Percentiles rank a stretch among this genome's conserved stretches.
These are phyloP conservation scores for Sylvia atricapilla DNA, from an alignment of 2,113 vertebrate genomes.

Conservation along the genomic window DNA sequence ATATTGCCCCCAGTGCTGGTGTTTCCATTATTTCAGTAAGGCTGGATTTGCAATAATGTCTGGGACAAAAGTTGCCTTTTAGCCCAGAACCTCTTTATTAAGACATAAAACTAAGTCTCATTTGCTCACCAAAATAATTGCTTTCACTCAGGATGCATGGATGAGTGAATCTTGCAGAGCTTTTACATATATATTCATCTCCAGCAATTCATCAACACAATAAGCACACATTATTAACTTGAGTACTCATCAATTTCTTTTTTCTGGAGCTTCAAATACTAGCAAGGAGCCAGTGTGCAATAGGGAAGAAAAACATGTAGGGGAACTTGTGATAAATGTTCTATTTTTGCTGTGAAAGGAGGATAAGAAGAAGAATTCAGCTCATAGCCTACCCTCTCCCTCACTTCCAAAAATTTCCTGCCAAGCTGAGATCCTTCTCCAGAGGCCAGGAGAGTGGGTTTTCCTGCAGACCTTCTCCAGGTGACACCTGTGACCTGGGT, in stretches of 20 bases:
- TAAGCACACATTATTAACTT: constrained; percentile 56
- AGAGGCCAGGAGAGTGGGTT: neutral
- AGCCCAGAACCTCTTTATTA: neutral
- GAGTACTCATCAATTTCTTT: constrained; percentile 43
- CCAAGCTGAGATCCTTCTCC: neutral
- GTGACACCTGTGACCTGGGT: neutral
- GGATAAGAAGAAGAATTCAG: neutral
- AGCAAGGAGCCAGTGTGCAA: constrained; percentile 15
- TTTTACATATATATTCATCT: constrained; percentile 53
- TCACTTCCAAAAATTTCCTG: neutral
- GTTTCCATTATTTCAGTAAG: neutral
- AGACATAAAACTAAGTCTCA: neutral
- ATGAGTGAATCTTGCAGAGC: constrained; percentile 43
- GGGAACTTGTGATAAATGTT: constrained; percentile 38
- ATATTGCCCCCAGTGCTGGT: neutral
- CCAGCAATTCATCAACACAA: constrained; percentile 57
- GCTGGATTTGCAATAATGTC: neutral
- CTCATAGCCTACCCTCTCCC: neutral
- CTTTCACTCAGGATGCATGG: constrained; percentile 37
- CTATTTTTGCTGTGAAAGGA: constrained; percentile 41
- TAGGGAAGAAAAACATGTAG: constrained; percentile 30
- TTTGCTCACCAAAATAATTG: constrained; percentile 33
- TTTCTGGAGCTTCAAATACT: constrained; percentile 19
- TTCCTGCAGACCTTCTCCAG: neutral
- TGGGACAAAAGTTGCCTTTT: neutral